Evolutionary conservation across 2,113 vertebrate genomes (phyloP), one percentile per base, ranked within the genome.

Genomic region (Sula dactylatra): DNA sequence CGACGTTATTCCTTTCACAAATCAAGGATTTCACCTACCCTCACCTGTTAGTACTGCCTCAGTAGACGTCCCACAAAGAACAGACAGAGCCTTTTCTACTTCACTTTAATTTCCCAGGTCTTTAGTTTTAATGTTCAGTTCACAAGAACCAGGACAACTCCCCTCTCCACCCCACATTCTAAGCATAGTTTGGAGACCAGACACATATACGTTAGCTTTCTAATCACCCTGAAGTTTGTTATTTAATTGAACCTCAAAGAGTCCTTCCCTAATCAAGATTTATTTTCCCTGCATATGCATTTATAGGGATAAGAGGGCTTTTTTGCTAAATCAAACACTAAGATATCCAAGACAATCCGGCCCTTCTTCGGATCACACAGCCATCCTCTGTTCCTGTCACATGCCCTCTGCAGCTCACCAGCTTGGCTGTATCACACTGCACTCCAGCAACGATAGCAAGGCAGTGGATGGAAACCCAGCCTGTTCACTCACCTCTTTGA

Each of bases 401-500:
- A 3, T 6, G 47, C 32, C 27, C 64, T 6, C 42, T 1, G 3
- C 50, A 59, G 69, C 80, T 74, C 49, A 15, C 27, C 84, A 34
- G 36, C 21, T 17, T 44, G 69, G 15, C 58, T 49, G 54, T 1
- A 34, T 22, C 56, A 32, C 27, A 1, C 34, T 2, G 0, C 6
- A 1, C 49, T 34, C 52, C 72, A 49, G 62, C 34, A 44, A 34
- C 1, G 2, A 70, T 1, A 9, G 13, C 0, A 11, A 29, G 71
- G 82, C 86, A 34, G 74, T 13, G 5, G 32, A 15, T 24, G 27
- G 12, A 25, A 70, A 56, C 47, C 58, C 25, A 47, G 49, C 54
- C 38, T 45, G 8, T 15, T 21, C 11, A 10, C 95, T 66, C 79
- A 99, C 99, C 99, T 99, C 99, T 94, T 99, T 99, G 90, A 99